Base-by-base conservation (phyloP, 2,113 vertebrate species). In the Bothrops jararaca region DNA sequence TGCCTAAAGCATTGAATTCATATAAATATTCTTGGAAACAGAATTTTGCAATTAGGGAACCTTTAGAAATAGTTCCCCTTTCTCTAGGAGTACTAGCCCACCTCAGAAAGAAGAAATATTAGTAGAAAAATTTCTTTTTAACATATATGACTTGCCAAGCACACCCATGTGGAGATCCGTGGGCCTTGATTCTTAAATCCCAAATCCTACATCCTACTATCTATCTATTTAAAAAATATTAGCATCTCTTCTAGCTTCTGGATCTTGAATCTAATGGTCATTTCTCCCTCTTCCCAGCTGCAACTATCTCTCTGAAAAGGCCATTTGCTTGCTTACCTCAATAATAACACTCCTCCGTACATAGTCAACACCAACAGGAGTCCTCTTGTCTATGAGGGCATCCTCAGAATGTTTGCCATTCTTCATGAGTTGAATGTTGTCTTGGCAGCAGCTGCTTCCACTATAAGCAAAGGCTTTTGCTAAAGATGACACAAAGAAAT, bases 381-480 rank as follows among this genome's bases (percentile, higher is more conserved):
- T 97, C 95, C 97, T 97, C 93, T 88, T 97, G 89, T 99, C 98
- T 11, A 85, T 0, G 0, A 97, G 96, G 6, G 92, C 90, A 20
- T 98, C 98, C 54, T 98, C 98, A 0, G 86, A 18, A 90, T 95
- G 96, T 89, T 97, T 98, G 94, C 94, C 85, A 20, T 93, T 94
- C 96, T 98, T 98, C 1, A 95, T 91, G 12, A 95, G 85, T 85
- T 97, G 98, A 86, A 97, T 90, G 91, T 97, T 97, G 1, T 98
- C 98, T 29, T 97, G 97, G 74, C 98, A 99, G 94, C 98, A 99
- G 91, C 93, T 97, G 2, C 97, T 97, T 80, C 98, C 98, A 94
- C 97, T 97, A 4, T 98, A 99, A 86, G 98, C 98, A 85, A 98
- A 98, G 64, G 98, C 98, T 94, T 98, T 98, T 85, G 98, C 98